Evolutionary conservation across 1,140 invertebrate genomes (phyloP), one percentile per base, ranked within the genome.

Genomic region (Periplaneta americana): DNA sequence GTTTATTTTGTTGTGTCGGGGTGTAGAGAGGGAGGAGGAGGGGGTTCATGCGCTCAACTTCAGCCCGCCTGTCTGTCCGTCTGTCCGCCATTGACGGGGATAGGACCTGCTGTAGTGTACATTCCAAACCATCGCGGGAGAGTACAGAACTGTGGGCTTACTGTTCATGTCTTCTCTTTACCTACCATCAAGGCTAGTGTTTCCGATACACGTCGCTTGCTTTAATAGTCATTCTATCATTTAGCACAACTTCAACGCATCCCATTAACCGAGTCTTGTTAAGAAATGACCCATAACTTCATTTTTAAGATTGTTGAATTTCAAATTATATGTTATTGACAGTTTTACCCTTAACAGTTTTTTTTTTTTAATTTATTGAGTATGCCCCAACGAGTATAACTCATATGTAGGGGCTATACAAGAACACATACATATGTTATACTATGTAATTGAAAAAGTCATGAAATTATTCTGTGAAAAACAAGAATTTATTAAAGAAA

Each of bases 1-100:
- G 76, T 78, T 78, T 78, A 78, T 78, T 78, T 78, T 78, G 76
- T 78, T 78, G 76, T 78, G 34, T 78, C 36, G 76, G 76, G 75
- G 75, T 33, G 32, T 34, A 33, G 28, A 77, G 22, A 33, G 1
- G 18, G 75, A 22, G 75, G 75, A 8, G 3, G 75, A 1, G 75
- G 28, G 75, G 34, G 37, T 39, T 39, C 37, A 39, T 39, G 37
- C 37, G 37, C 37, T 39, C 0, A 48, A 48, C 39, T 48, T 48
- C 39, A 48, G 39, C 39, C 39, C 39, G 39, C 39, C 39, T 48
- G 39, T 22, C 39, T 48, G 39, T 48, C 39, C 39, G 39, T 48
- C 39, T 48, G 2, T 48, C 39, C 39, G 39, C 39, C 39, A 48
- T 48, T 48, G 39, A 48, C 39, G 39, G 39, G 39, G 39, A 48